Percentiles rank a stretch among this genome's conserved stretches.
Evolutionary conservation across 2,888 invertebrate species (phyloP).

Genomic region (Crepidodera aurea): DNA sequence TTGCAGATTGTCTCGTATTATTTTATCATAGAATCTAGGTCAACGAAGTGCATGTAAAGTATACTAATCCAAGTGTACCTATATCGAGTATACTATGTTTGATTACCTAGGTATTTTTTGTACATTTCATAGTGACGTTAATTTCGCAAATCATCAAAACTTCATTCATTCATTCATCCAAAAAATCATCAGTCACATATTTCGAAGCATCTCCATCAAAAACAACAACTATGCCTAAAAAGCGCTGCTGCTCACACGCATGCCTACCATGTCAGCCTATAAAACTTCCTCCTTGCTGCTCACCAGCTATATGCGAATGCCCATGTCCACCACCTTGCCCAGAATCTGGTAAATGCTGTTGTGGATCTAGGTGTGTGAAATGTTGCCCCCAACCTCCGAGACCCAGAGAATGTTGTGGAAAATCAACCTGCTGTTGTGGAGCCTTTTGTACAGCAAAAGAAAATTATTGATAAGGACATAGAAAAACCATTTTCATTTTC

Average conservation of each 20-base stretch:
- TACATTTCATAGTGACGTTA: not conserved
- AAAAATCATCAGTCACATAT: not conserved
- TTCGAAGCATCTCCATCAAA: not conserved
- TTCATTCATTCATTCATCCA: not conserved
- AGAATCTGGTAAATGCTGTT: not conserved
- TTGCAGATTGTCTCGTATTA: too few species aligned
- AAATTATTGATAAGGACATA: not conserved
- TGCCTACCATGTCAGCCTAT: not conserved
- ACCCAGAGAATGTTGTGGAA: not conserved
- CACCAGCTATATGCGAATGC: not conserved
- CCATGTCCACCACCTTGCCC: conserved; percentile 3
- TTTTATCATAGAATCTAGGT: too few species aligned
- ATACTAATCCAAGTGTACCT: too few species aligned
- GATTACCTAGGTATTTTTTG: not conserved
- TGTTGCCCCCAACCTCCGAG: not conserved
- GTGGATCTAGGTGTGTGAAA: not conserved
- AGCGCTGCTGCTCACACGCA: not conserved
- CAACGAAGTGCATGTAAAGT: too few species aligned
- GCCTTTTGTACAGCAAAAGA: not conserved
- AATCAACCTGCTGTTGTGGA: not conserved
- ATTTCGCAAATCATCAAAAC: not conserved
- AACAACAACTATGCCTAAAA: not conserved
- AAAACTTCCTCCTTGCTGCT: too few species aligned
- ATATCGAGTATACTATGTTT: too few species aligned
- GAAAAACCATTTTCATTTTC: too few species aligned